Evolutionary conservation across 2,888 invertebrate species (phyloP).

Genomic region (Callinectes sapidus): DNA sequence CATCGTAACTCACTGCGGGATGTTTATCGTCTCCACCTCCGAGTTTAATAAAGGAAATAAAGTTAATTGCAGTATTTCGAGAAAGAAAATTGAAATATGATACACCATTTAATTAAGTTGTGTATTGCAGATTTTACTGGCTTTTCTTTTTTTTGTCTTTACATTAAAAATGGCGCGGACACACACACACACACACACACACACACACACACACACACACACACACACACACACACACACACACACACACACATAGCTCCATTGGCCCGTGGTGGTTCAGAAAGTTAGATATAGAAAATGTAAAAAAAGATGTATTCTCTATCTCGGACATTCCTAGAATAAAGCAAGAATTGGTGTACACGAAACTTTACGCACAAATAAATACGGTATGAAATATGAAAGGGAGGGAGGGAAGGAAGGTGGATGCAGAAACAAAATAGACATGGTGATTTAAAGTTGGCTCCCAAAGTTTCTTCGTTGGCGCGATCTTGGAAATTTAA

Average conservation of each 20-base stretch:
- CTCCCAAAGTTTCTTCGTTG: conserved; percentile 22
- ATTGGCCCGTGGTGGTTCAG: neutral
- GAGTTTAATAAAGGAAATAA: neutral
- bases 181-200: conserved; percentile 49
- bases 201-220: conserved; percentile 41
- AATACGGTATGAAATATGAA: neutral
- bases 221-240: conserved; percentile 38
- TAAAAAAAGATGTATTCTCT: neutral
- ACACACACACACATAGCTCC: neutral
- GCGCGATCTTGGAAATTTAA: conserved; percentile 26
- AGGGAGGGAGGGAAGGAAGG: neutral
- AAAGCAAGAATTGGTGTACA: neutral
- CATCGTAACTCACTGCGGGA: too few species aligned
- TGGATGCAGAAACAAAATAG: neutral
- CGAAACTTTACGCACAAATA: conserved; percentile 15
- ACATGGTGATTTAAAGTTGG: conserved; percentile 17
- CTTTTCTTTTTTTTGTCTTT: neutral
- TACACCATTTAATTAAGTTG: neutral
- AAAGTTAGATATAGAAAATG: neutral
- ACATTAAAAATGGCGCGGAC: neutral
- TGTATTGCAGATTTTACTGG: neutral
- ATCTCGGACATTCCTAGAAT: neutral
- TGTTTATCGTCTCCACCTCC: neutral
- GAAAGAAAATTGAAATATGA: neutral
- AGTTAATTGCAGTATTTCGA: too few species aligned